These are phyloP conservation scores for Clavelina lepadiformis DNA, from an alignment of 23 tunicate genomes.

Conservation along the genomic window DNA sequence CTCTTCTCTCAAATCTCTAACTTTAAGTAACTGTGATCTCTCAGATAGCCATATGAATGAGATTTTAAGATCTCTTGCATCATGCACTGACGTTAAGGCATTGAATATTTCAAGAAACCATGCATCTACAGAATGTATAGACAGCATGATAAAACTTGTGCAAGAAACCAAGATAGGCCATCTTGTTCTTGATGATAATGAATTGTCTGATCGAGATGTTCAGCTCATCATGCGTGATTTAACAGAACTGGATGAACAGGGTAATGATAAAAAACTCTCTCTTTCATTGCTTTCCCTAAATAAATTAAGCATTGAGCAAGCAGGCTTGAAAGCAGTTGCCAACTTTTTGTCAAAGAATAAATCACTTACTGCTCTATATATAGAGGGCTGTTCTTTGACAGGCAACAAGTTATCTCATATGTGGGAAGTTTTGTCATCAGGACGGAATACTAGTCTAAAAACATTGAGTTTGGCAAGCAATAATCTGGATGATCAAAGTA, in stretches of 20 bases:
- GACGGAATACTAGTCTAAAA: constrained; percentile 14
- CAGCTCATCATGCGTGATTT: constrained; percentile 32
- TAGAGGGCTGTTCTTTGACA: constrained; percentile 15
- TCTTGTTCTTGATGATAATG: constrained; percentile 20
- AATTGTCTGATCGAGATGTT: constrained; percentile 5
- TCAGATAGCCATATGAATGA: constrained; percentile 1
- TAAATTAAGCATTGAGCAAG: constrained; percentile 4
- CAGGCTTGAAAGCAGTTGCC: constrained; percentile 26
- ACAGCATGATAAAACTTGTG: constrained; percentile 14
- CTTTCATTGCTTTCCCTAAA: constrained; percentile 24
- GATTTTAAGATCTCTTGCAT: constrained; percentile 19
- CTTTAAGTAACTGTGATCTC: constrained; percentile 27
- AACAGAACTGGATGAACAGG: constrained; percentile 2
- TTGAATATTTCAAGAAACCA: constrained; percentile 36
- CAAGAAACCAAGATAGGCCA: constrained; percentile 25
- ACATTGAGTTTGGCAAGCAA: constrained; percentile 19
- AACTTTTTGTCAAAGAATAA: constrained; percentile 24
- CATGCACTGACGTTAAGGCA: constrained; percentile 20
- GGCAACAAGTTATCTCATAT: constrained; percentile 16
- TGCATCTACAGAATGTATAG: constrained; percentile 9
- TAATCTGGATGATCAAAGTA: constrained; percentile 2
- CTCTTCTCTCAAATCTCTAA: constrained; percentile 15
- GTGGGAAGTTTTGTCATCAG: constrained; percentile 32
- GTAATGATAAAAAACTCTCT: background rate
- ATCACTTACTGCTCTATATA: constrained; percentile 3